Evolutionary conservation across 2,888 invertebrate genomes (phyloP).

Genomic region (Laspeyria flexula): DNA sequence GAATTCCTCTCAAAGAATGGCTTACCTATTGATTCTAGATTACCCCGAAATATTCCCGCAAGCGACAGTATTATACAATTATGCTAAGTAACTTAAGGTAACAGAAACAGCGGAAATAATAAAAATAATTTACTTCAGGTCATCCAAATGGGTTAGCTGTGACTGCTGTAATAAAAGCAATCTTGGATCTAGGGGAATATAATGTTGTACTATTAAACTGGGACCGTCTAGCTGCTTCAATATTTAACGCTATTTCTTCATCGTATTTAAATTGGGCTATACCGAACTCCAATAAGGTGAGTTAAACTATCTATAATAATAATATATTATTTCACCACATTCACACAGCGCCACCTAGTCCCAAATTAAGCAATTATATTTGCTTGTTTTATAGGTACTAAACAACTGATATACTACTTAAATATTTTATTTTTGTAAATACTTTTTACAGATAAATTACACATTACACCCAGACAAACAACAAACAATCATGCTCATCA

Average conservation of each 20-base stretch:
- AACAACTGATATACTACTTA: no score
- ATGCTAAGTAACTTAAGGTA: constrained; percentile 17
- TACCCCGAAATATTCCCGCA: neutral
- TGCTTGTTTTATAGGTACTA: no score
- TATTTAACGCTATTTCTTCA: constrained; percentile 49
- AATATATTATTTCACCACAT: no score
- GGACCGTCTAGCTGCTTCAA: constrained; percentile 66
- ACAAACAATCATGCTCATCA: no score
- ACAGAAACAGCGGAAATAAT: constrained; percentile 27
- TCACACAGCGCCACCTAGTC: no score
- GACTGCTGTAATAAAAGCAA: constrained; percentile 57
- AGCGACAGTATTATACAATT: constrained; percentile 7
- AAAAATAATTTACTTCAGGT: constrained; percentile 56
- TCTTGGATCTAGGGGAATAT: constrained; percentile 56
- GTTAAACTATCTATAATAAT: neutral
- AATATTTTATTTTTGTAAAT: no score
- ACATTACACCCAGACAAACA: no score
- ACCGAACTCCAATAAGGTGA: constrained; percentile 73
- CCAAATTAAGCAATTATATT: no score
- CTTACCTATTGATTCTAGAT: neutral
- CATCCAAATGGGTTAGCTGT: constrained; percentile 69
- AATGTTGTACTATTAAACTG: constrained; percentile 77
- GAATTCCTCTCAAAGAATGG: no score
- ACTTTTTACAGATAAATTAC: no score
- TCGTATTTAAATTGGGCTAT: constrained; percentile 73